These are phyloP conservation scores for Odontomachus brunneus DNA, from an alignment of 1,140 invertebrate genomes.

Conservation along the genomic window DNA sequence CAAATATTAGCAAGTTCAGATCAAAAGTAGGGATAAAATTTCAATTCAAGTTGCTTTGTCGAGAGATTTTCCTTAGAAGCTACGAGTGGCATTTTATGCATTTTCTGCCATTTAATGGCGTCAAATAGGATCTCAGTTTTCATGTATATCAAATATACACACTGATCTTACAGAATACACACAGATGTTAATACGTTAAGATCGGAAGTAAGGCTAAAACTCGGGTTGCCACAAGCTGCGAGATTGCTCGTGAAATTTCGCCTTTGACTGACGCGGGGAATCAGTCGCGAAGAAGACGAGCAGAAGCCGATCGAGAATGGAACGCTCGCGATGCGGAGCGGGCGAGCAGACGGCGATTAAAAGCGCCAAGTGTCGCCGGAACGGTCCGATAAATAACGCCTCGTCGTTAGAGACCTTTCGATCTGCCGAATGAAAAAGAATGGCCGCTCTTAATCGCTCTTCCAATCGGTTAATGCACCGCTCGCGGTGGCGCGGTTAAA, in stretches of 20 bases:
- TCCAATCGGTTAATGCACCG: constrained; percentile 74
- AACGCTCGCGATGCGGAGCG: constrained; percentile 19
- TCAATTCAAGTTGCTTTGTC: too few species aligned
- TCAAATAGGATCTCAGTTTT: too few species aligned
- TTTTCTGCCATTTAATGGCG: too few species aligned
- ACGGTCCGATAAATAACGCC: constrained; percentile 66
- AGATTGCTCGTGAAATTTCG: not conserved
- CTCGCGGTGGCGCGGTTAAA: constrained; percentile 64
- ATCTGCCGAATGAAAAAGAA: constrained; percentile 72
- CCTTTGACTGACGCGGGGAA: not conserved
- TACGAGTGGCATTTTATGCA: too few species aligned
- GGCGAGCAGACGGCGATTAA: constrained; percentile 49
- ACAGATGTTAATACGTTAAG: too few species aligned
- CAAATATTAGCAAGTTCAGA: too few species aligned
- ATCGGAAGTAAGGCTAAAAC: too few species aligned
- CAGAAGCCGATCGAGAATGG: not conserved
- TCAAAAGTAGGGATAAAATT: too few species aligned
- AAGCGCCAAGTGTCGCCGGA: constrained; percentile 64
- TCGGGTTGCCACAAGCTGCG: too few species aligned
- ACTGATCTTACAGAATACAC: too few species aligned
- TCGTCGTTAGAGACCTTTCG: constrained; percentile 71
- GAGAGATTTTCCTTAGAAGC: too few species aligned
- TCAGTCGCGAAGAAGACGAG: constrained; percentile 23
- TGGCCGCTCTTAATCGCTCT: constrained; percentile 72
- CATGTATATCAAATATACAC: too few species aligned